These are phyloP conservation scores for Xyrauchen texanus DNA, from an alignment of 2,113 vertebrate species.

Conservation along the genomic window DNA sequence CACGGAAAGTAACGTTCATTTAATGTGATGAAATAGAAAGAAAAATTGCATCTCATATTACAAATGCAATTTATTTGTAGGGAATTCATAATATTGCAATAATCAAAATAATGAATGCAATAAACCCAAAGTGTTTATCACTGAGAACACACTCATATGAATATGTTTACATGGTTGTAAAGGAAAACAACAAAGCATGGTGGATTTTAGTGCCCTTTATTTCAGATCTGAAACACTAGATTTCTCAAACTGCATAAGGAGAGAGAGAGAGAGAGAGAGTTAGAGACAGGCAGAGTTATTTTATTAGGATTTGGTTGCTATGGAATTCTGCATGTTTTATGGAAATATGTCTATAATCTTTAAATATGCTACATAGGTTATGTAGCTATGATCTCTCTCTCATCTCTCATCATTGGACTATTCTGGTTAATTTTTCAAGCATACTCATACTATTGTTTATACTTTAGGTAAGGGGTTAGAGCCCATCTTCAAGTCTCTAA, in stretches of 20 bases:
- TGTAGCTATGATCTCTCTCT: no score
- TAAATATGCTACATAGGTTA: no score
- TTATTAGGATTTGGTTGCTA: slow-evolving; percentile 46
- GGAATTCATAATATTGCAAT: slow-evolving; percentile 20
- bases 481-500: no score
- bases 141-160: neutral
- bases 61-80: slow-evolving; percentile 1
- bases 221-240: neutral
- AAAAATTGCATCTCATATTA: neutral
- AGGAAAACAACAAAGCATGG: neutral
- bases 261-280: neutral
- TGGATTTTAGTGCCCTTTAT: neutral
- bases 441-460: no score
- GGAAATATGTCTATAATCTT: no score
- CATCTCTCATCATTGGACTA: no score
- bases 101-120: no score
- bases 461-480: no score
- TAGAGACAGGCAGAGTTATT: slow-evolving; percentile 20
- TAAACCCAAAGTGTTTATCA: neutral
- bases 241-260: no score
- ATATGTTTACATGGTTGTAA: slow-evolving; percentile 14
- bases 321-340: neutral
- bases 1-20: slow-evolving; percentile 44
- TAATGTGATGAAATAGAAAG: neutral
- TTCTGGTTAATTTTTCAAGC: no score